Conservation (phyloP, 2,797 vertebrate genomes). For the Muraenolepis orangiensis region DNA sequence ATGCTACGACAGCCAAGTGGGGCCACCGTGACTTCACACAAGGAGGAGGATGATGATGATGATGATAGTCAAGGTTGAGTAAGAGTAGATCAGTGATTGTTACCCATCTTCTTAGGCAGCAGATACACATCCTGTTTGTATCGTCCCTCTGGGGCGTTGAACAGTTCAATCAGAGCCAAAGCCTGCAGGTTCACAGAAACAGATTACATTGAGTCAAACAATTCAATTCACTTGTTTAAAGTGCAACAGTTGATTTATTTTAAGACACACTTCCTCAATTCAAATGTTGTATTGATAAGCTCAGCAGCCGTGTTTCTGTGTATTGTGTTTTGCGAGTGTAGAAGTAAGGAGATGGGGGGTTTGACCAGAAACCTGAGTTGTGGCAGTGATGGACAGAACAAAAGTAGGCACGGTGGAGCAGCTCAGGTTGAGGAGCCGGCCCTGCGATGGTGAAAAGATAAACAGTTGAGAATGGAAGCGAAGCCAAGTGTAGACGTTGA, state of each 20-base stretch:
- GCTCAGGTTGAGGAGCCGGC: slow-evolving; percentile 95
- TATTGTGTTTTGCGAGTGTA: not conserved
- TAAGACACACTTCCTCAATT: not conserved
- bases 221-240: not conserved
- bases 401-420: slow-evolving; percentile 98
- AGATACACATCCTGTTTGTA: slow-evolving; percentile 98
- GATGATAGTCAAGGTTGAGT: not conserved
- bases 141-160: slow-evolving; percentile 94
- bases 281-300: not conserved
- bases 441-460: slow-evolving; percentile 66
- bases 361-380: slow-evolving; percentile 83
- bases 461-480: not conserved
- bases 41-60: too few relatives aligned
- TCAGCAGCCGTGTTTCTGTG: not conserved
- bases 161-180: slow-evolving; percentile 93
- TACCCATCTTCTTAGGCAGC: slow-evolving; percentile 98
- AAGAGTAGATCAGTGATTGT: slow-evolving; percentile 37
- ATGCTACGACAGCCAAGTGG: slow-evolving; percentile 3
- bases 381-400: slow-evolving; percentile 96
- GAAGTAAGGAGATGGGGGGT: not conserved
- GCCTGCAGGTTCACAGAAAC: slow-evolving; percentile 69
- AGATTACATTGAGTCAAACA: not conserved
- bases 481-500: not conserved
- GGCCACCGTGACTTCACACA: not conserved
- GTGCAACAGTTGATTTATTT: not conserved